These are phyloP conservation scores for Brachylomia viminalis DNA, from an alignment of 2,888 invertebrate genomes.

Conservation along the genomic window DNA sequence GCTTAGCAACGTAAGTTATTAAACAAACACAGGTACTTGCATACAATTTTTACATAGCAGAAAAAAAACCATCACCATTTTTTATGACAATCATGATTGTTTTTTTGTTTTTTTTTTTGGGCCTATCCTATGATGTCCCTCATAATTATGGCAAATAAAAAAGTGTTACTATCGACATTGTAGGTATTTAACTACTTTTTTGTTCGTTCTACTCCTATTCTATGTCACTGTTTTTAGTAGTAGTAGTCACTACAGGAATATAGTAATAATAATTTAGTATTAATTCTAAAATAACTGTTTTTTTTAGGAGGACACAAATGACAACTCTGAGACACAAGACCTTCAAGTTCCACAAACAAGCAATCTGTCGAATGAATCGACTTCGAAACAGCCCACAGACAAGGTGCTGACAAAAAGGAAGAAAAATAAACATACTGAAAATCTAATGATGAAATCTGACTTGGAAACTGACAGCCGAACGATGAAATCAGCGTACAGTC, in stretches of 20 bases:
- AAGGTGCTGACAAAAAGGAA: not conserved
- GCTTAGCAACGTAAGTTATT: not conserved
- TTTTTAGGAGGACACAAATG: slow-evolving; percentile 1
- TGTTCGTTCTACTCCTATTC: not conserved
- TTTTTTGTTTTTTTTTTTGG: too few species aligned
- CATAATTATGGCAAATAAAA: not conserved
- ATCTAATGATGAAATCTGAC: not conserved
- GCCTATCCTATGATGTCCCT: too few species aligned
- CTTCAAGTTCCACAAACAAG: not conserved
- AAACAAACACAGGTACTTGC: not conserved
- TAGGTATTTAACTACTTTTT: not conserved
- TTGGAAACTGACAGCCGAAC: not conserved
- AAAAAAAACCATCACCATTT: too few species aligned
- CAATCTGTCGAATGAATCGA: not conserved
- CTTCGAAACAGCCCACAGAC: not conserved
- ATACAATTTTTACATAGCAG: not conserved
- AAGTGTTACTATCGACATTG: not conserved
- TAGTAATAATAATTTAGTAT: too few species aligned
- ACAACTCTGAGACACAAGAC: not conserved
- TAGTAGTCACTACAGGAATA: too few species aligned
- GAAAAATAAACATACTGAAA: not conserved
- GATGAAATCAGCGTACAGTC: not conserved
- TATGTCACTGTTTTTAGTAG: not conserved
- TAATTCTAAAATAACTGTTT: not conserved
- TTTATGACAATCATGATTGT: too few species aligned